Evolutionary conservation across 2,113 vertebrate species (phyloP).

Genomic region (Phasianus colchicus): DNA sequence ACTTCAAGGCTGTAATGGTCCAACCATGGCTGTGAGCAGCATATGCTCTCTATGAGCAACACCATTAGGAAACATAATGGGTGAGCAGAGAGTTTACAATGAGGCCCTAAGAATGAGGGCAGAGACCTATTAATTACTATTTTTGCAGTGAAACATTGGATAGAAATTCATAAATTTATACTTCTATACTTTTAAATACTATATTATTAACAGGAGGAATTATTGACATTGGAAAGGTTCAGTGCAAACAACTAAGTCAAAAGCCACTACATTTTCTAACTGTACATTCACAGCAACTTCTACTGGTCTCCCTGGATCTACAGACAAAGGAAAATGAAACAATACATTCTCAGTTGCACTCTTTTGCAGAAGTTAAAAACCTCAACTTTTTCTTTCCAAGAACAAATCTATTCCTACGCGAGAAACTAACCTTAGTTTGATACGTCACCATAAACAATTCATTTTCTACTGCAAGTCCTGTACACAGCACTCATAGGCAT

Average conservation of each 20-base stretch:
- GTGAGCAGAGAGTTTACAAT: neutral
- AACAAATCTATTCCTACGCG: neutral
- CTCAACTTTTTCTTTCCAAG: neutral
- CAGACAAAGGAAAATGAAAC: constrained; percentile 15
- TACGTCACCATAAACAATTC: neutral
- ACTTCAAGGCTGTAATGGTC: neutral
- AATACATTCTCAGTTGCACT: constrained; percentile 8
- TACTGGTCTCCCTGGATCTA: neutral
- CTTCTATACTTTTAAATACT: neutral
- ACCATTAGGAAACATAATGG: neutral
- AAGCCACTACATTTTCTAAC: neutral
- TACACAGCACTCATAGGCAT: neutral
- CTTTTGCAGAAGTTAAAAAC: constrained; percentile 22
- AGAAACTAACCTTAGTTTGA: constrained; percentile 16
- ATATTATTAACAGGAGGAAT: neutral
- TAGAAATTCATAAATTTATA: neutral
- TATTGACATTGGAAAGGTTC: neutral
- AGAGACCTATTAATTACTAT: neutral
- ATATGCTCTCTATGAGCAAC: neutral
- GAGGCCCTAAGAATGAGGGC: neutral
- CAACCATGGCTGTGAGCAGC: neutral
- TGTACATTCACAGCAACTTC: neutral
- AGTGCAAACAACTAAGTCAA: neutral
- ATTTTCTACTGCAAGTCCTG: neutral
- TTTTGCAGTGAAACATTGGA: neutral